Base-by-base conservation (phyloP, 2,113 vertebrate genomes). In the Jaculus jaculus region DNA sequence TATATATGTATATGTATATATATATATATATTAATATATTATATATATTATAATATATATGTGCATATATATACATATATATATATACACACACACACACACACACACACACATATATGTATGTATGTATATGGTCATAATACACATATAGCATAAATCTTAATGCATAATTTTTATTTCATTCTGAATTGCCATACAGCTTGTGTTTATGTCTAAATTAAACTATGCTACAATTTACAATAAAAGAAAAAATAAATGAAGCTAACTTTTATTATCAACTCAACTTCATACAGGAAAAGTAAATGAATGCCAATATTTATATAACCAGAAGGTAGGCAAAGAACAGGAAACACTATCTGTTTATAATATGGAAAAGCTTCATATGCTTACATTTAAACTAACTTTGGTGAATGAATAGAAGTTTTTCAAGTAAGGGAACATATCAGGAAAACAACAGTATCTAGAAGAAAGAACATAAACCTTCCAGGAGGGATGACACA, bases 371-470 rank as follows among this genome's bases (percentile, higher is more conserved):
- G 34, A 34, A 60, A 68, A 94, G 10, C 24, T 54, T 86, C 26
- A 28, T 2, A 13, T 51, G 15, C 12, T 34, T 87, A n/a, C 21
- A 60, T 69, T 78, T 87, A 37, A 83, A 86, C 9, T 83, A 21
- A 78, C 54, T 92, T 94, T 83, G 42, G 72, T 73, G 71, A 60
- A 32, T 73, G 21, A 71, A 80, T 23, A 71, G 24, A 3, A 74
- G 51, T 91, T 54, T 94, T 60, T 87, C 73, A 95, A 73, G 60
- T 54, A 66, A 78, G 77, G 60, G 69, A 23, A 89, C 17, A 73
- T 84, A 23, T 26, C 37, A 66, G 23, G 7, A 84, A 74, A 34
- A 20, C 78, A 92, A 69, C 1, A 65, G 37, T 32, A 73, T 3
- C n/a, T 60, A 88, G 72, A 89, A 82, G 21, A 84, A 84, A 72